These are phyloP conservation scores for Neomicropteryx cornuta DNA, from an alignment of 1,140 invertebrate genomes.

Conservation along the genomic window DNA sequence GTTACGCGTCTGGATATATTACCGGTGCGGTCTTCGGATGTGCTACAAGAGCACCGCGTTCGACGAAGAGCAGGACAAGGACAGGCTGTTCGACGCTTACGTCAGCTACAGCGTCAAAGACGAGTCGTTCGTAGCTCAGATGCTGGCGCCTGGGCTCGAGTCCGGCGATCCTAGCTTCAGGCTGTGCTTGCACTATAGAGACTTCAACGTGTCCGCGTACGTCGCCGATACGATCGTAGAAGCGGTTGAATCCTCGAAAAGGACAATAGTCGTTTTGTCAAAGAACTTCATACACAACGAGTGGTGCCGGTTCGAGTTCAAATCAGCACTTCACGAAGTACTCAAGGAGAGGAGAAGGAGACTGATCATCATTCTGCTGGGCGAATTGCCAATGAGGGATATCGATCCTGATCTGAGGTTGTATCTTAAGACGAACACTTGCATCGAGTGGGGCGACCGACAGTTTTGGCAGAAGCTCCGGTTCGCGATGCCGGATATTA, in stretches of 20 bases:
- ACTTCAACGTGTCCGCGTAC: conserved; percentile 69
- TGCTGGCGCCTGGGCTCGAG: conserved; percentile 72
- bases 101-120: conserved; percentile 86
- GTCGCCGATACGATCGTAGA: conserved; percentile 83
- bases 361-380: conserved; percentile 76
- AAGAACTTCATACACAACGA: conserved; percentile 90
- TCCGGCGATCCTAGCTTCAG: conserved; percentile 61
- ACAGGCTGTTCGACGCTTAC: conserved; percentile 82
- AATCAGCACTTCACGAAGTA: conserved; percentile 82
- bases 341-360: conserved; percentile 70
- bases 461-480: conserved; percentile 91
- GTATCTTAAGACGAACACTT: conserved; percentile 82
- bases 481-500: conserved; percentile 77
- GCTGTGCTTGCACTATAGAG: conserved; percentile 76
- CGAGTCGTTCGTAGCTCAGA: conserved; percentile 77
- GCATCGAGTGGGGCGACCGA: conserved; percentile 84
- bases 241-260: conserved; percentile 78
- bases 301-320: conserved; percentile 90
- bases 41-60: conserved; percentile 71
- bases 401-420: conserved; percentile 81
- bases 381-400: conserved; percentile 72
- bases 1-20: conserved; percentile 77
- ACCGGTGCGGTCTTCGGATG: conserved; percentile 71
- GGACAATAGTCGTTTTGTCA: conserved; percentile 82
- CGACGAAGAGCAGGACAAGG: conserved; percentile 64